These are phyloP conservation scores for Neoascia interrupta DNA, from an alignment of 2,888 invertebrate genomes.

Conservation along the genomic window DNA sequence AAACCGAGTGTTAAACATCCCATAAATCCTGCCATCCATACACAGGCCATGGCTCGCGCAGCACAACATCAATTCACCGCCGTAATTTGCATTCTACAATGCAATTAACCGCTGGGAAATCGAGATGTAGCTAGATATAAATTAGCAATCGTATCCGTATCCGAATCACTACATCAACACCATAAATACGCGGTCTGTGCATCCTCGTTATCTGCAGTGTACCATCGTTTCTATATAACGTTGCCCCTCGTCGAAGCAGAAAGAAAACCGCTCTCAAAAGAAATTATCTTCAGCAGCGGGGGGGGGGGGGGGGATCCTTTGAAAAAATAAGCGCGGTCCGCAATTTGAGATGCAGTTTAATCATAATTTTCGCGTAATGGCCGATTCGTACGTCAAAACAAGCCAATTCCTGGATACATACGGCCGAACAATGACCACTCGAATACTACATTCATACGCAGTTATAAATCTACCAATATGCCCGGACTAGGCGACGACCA, in stretches of 20 bases:
- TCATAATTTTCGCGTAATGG: conserved; percentile 68
- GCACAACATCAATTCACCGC: conserved; percentile 53
- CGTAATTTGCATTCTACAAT: conserved; percentile 68
- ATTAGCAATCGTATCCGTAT: conserved; percentile 67
- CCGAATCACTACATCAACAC: conserved; percentile 59
- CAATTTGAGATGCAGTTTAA: conserved; percentile 66
- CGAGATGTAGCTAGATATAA: conserved; percentile 66
- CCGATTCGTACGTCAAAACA: conserved; percentile 67
- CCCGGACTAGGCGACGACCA: conserved; percentile 1
- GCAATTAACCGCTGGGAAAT: conserved; percentile 62
- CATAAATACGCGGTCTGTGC: conserved; percentile 44
- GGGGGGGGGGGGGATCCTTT: conserved; percentile 2
- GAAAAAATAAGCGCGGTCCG: conserved; percentile 7
- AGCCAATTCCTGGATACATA: conserved; percentile 65
- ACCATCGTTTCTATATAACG: too few relatives aligned
- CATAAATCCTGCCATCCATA: conserved; percentile 31
- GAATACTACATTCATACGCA: too few relatives aligned
- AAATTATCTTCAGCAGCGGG: background rate
- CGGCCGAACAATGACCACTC: conserved; percentile 53
- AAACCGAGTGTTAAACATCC: conserved; percentile 17
- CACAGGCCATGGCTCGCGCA: background rate
- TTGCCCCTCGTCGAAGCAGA: background rate
- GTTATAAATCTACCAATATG: too few relatives aligned
- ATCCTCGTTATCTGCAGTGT: conserved; percentile 49
- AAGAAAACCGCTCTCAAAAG: conserved; percentile 4